phyloP scores from a whole-genome alignment of 2,888 invertebrate species.

The Molorchus minor region DNA sequence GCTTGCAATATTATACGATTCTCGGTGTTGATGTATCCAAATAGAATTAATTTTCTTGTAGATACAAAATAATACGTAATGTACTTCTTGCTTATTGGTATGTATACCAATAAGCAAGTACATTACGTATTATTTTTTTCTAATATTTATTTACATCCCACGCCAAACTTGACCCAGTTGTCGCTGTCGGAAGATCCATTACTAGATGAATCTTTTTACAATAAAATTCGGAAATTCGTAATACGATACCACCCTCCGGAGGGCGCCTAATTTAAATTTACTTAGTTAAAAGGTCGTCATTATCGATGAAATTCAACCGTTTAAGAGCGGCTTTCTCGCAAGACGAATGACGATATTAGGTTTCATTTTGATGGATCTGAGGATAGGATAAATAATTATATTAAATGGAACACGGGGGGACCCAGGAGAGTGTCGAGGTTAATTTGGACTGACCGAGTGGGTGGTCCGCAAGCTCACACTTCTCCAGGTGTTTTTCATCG shows the following conservation, averaged over 20 bases:
- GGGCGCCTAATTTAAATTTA: conserved; percentile 22
- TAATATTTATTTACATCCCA: too few relatives aligned
- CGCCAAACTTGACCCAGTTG: conserved; percentile 6
- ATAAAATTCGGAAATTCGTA: conserved; percentile 17
- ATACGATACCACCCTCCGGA: conserved; percentile 6
- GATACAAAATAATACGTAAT: too few relatives aligned
- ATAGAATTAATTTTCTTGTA: too few relatives aligned
- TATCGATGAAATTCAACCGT: conserved; percentile 21
- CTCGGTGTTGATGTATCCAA: too few relatives aligned
- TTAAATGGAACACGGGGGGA: conserved; percentile 11
- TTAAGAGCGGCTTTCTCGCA: conserved; percentile 20
- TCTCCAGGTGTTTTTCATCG: conserved; percentile 13
- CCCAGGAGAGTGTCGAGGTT: conserved; percentile 1
- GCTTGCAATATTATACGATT: too few relatives aligned
- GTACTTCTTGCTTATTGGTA: too few relatives aligned
- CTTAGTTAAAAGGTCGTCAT: conserved; percentile 25
- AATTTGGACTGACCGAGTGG: conserved; percentile 6
- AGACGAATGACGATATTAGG: conserved; percentile 11
- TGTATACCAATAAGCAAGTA: too few relatives aligned
- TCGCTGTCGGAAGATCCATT: neutral
- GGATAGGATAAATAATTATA: conserved; percentile 19
- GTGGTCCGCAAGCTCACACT: conserved; percentile 11
- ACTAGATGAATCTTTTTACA: conserved; percentile 1
- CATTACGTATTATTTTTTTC: too few relatives aligned
- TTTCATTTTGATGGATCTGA: conserved; percentile 25